Evolutionary conservation across 2,797 vertebrate genomes (phyloP), one percentile per base, ranked within the genome.

Genomic region (Danionella dracula): DNA sequence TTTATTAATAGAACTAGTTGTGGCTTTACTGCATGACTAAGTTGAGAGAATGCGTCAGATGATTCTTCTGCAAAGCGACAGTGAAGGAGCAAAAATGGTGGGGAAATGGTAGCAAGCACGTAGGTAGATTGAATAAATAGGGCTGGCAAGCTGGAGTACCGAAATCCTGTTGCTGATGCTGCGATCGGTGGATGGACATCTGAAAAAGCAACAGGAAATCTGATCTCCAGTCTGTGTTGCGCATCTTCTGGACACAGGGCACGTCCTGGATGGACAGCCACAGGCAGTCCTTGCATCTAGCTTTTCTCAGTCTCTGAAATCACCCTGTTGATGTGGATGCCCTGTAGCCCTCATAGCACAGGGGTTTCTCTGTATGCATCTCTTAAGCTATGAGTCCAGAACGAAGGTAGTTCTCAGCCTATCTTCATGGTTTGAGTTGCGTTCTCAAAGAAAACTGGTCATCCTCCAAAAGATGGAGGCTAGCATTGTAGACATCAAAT

Each of bases 181-280:
- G 66, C 74, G 74, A 78, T 71, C 77, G 64, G 76, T 82, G 86
- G 84, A 86, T 83, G 82, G 86, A 86, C 32, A 19, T 40, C 8
- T 35, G 49, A 37, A 51, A 20, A 50, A 65, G 62, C 63, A 66
- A 58, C 64, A 66, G 54, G 54, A 49, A 66, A 49, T 41, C 53
- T 16, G 31, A 38, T 34, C 21, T 48, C 53, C 53, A 46, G 63
- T 15, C 55, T 46, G 61, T 89, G 79, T 85, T 57, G 42, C 32
- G 42, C 48, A 57, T 48, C 56, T 66, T 57, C 38, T 21, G 32
- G 64, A 66, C 83, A 88, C 84, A 88, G 80, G 91, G 90, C 91
- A 90, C 88, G 85, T 91, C 89, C 91, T 86, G 83, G 90, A 92
- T 81, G 76, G 84, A 78, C 87, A 89, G 87, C 82, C 87, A 87